Evolutionary conservation across 1,140 invertebrate species (phyloP).

Genomic region (Drosophila baimaii): DNA sequence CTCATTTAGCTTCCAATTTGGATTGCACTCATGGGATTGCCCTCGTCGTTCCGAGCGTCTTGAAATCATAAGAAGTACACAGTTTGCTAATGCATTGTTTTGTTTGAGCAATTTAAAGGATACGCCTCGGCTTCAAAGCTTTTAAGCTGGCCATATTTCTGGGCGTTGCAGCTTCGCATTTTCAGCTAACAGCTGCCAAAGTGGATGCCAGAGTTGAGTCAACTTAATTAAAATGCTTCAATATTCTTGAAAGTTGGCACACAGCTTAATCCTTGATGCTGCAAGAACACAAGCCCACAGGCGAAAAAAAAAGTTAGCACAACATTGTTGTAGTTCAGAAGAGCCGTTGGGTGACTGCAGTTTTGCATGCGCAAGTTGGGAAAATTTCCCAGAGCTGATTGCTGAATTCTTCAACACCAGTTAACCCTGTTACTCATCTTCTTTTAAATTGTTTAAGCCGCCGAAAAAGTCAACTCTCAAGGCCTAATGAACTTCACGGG

Average conservation of each 20-base stretch:
- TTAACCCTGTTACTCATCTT: background rate
- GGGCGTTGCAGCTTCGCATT: background rate
- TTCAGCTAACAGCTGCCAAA: slow-evolving; percentile 4
- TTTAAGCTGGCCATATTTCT: background rate
- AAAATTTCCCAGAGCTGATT: slow-evolving; percentile 5
- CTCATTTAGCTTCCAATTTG: slow-evolving; percentile 43
- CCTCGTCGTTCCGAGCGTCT: background rate
- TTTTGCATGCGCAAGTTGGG: slow-evolving; percentile 30
- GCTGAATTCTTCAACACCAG: background rate
- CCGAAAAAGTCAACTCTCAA: background rate
- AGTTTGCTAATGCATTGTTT: slow-evolving; percentile 11
- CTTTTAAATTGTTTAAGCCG: background rate
- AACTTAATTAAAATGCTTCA: slow-evolving; percentile 33
- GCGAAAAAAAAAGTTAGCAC: slow-evolving; percentile 23
- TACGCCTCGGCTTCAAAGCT: no score
- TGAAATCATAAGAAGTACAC: slow-evolving; percentile 13
- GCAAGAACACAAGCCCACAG: slow-evolving; percentile 2
- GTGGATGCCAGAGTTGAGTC: slow-evolving; percentile 12
- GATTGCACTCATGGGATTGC: slow-evolving; percentile 30
- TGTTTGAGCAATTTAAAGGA: background rate
- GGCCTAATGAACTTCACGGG: background rate
- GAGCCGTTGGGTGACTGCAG: slow-evolving; percentile 27
- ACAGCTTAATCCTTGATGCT: slow-evolving; percentile 20
- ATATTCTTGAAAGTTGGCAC: background rate
- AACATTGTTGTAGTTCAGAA: slow-evolving; percentile 20